Percentiles rank a stretch among this genome's conserved stretches.
Conservation (phyloP, 1,140 invertebrate species). For the Drosophila parvula region DNA sequence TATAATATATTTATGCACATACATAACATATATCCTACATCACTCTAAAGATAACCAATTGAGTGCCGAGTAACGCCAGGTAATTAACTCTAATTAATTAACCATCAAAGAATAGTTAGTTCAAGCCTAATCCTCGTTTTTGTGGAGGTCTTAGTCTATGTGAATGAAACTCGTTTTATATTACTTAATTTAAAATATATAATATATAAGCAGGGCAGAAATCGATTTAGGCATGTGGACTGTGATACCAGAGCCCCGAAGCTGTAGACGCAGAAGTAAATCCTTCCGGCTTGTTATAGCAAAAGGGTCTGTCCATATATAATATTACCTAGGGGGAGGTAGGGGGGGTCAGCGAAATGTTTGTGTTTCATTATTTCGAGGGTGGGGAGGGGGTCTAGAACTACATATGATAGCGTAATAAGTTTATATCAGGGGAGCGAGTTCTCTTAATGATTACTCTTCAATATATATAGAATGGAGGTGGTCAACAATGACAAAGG, state of each 20-base stretch:
- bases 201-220: neutral
- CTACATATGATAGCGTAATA: no score
- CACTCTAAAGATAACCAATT: neutral
- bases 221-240: neutral
- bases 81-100: neutral
- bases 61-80: neutral
- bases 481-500: no score
- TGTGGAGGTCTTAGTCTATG: neutral
- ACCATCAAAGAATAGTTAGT: neutral
- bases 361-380: no score
- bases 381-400: no score
- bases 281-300: constrained; percentile 13
- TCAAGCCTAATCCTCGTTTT: no score
- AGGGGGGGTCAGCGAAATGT: no score
- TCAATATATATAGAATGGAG: no score
- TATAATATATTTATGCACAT: no score
- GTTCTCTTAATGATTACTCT: no score
- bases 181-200: neutral
- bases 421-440: no score
- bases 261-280: neutral
- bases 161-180: neutral
- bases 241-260: neutral
- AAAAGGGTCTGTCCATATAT: no score
- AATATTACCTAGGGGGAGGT: no score
- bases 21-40: neutral